Base-by-base conservation (phyloP, 2,113 vertebrate genomes). In the Theristicus caerulescens region DNA sequence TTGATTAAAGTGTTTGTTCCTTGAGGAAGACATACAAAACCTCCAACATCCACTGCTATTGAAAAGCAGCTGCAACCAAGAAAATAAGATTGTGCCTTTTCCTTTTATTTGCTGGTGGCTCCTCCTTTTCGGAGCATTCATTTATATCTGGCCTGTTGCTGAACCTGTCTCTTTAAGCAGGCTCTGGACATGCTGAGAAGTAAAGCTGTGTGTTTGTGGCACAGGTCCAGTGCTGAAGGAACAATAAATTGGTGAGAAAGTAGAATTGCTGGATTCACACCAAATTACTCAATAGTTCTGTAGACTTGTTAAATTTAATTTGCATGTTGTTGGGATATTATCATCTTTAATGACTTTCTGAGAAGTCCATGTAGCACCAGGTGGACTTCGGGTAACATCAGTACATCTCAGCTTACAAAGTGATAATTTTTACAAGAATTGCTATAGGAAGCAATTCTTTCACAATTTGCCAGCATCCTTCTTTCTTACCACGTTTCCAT, bases 241-340 rank as follows among this genome's bases (percentile, higher is more conserved):
- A 94, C 64, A 95, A 91, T 90, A 83, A 86, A 81, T 58, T 42
- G 13, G 7, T 84, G 72, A 90, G 92, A 94, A 96, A 93, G 82
- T 27, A 81, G 80, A 96, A 82, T 32, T 71, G 64, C 72, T 91
- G 65, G 86, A 84, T 67, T 95, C 80, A 81, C 70, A 93, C 25
- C 55, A 95, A 92, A 88, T 84, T 78, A 66, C 32, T 74, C 76
- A 78, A 29, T 36, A 66, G n/a, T 84, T 96, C 51, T 47, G 32
- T 24, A 83, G 38, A 81, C 20, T 49, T 83, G 55, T 42, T 86
- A 77, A 92, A 95, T 69, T 86, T 92, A 34, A 88, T 66, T 67
- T 77, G 76, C 46, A 70, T 74, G 59, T 38, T 88, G 38, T 55
- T 73, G n/a, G 42, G 42, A 84, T 74, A 66, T 85, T 70, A 74